A percentile compares a stretch with the other conserved stretches of the same genome.
phyloP scores from a whole-genome alignment of 2,888 invertebrate species.

The Diaprepes abbreviatus region DNA sequence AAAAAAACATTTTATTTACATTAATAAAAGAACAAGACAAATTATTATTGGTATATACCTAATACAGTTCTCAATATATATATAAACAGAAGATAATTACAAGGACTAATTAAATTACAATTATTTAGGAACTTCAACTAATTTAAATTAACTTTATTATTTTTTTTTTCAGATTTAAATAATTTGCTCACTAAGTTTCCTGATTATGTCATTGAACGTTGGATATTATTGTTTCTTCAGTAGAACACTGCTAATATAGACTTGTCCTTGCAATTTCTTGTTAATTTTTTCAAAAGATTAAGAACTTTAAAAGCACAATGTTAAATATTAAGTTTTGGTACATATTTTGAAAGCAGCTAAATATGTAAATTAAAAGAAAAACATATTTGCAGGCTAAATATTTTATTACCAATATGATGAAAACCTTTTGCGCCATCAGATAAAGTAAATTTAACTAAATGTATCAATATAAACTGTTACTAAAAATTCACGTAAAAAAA shows the following conservation, averaged over 20 bases:
- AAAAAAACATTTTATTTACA: constrained; percentile 4
- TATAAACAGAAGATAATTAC: not conserved
- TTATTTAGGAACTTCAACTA: no score
- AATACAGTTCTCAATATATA: not conserved
- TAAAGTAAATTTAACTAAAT: not conserved
- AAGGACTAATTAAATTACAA: not conserved
- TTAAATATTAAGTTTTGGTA: constrained; percentile 1
- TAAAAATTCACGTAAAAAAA: not conserved
- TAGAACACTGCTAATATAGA: no score
- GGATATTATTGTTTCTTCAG: no score
- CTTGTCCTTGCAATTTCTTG: not conserved
- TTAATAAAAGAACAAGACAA: not conserved
- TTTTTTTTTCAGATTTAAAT: no score
- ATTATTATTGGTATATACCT: not conserved
- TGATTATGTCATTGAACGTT: no score
- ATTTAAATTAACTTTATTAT: no score
- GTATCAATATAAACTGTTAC: not conserved
- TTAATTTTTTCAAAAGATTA: not conserved
- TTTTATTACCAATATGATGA: constrained; percentile 2
- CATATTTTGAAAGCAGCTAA: constrained; percentile 7
- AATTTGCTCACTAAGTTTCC: no score
- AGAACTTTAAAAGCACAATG: constrained; percentile 12
- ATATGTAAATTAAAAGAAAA: not conserved
- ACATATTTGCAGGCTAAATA: not conserved
- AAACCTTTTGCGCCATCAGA: not conserved